A percentile compares a stretch with the other conserved stretches of the same genome.
These are phyloP conservation scores for Malurus cyaneus DNA, from an alignment of 2,113 vertebrate species.

Conservation along the genomic window DNA sequence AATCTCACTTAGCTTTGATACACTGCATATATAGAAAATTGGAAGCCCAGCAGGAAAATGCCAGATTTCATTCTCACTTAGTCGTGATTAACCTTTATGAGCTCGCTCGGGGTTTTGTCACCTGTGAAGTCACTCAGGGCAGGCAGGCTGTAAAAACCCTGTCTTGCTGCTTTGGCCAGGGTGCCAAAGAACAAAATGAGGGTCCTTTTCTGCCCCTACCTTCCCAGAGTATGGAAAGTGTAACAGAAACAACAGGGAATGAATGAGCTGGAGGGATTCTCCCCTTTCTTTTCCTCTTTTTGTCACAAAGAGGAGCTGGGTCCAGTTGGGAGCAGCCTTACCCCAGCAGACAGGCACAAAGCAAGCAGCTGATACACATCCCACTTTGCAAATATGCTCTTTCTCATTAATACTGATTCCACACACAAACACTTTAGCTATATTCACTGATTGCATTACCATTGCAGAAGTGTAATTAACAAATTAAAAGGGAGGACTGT, in stretches of 20 bases:
- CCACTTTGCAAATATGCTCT: slow-evolving; percentile 8
- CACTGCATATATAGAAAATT: slow-evolving; percentile 20
- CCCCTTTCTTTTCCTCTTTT: not conserved
- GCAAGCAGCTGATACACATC: not conserved
- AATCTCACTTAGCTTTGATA: slow-evolving; percentile 54
- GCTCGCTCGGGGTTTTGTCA: not conserved
- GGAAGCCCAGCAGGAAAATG: slow-evolving; percentile 57
- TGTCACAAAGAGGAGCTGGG: not conserved
- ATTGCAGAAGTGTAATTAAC: slow-evolving; percentile 69
- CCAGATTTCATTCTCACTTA: slow-evolving; percentile 55
- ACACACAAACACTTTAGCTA: slow-evolving; percentile 54
- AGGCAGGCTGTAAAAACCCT: not conserved
- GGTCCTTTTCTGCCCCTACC: not conserved
- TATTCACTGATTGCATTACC: slow-evolving; percentile 67
- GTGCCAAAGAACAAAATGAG: not conserved
- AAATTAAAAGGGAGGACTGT: slow-evolving; percentile 65
- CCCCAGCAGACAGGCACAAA: not conserved
- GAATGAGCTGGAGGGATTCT: not conserved
- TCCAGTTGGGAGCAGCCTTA: not conserved
- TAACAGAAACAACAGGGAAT: accelerated
- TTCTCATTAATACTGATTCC: slow-evolving; percentile 64
- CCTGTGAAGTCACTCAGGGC: not conserved
- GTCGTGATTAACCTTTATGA: slow-evolving; percentile 41
- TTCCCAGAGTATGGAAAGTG: accelerated
- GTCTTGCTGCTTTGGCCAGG: not conserved